Base-by-base conservation (phyloP, 2,797 vertebrate genomes). In the Onychomys torridus region DNA sequence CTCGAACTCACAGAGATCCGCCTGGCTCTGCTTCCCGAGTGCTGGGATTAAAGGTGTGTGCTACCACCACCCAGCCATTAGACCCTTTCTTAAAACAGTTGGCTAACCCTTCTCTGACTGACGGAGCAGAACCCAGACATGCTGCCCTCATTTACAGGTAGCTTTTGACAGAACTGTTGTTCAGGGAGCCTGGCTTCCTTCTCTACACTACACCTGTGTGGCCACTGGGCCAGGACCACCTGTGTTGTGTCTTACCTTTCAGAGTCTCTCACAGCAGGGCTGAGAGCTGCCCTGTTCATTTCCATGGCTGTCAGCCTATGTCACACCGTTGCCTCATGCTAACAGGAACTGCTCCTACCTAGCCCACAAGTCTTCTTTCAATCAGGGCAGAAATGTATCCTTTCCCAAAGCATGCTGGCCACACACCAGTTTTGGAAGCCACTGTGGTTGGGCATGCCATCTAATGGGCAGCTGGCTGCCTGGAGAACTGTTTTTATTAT, bases 51-150 rank as follows among this genome's bases (percentile, higher is more conserved):
- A n/a, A n/a, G n/a, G n/a, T n/a, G n/a, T n/a, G n/a, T n/a, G n/a
- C n/a, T n/a, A n/a, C n/a, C n/a, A n/a, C n/a, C n/a, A n/a, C n/a
- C n/a, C n/a, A n/a, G n/a, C n/a, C 65, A 46, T 46, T 49, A 6
- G 43, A 49, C 65, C 90, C 85, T 71, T 88, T 93, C 85, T 82
- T 59, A 91, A 94, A 89, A 89, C 61, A 10, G 37, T 55, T 55
- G 75, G 57, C 92, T 59, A 37, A 27, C 52, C 76, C 65, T 59
- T 59, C 81, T 34, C 0, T 27, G 11, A 49, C 43, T 40, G 71
- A n/a, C 6, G 43, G 2, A 34, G 46, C 25, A 1, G 57, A 32
- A 40, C 65, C 75, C 57, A 67, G 49, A 85, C 6, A 8, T 16
- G 34, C 23, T 17, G 2, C 32, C 89, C 5, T 23, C 81, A 59